A percentile compares a stretch with the other conserved stretches of the same genome.
Evolutionary conservation across 1,140 invertebrate species (phyloP).

Genomic region (Thaumatotibia leucotreta): DNA sequence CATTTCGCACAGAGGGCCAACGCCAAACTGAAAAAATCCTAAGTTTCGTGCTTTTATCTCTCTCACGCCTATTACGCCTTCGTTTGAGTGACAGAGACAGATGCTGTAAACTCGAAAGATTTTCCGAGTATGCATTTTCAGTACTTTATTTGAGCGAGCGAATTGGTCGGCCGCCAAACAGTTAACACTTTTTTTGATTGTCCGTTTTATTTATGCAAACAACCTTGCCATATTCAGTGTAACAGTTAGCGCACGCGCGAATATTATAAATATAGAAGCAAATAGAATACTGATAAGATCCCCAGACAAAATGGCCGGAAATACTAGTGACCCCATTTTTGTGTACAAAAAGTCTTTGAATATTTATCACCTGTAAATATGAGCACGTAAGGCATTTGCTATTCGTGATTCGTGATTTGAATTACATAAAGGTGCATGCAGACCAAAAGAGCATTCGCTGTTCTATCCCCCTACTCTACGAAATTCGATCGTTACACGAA

Average conservation of each 20-base stretch:
- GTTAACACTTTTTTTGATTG: background rate
- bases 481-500: too few relatives aligned
- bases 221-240: constrained; percentile 5
- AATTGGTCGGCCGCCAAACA: background rate
- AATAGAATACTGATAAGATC: constrained; percentile 6
- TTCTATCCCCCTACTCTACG: too few relatives aligned
- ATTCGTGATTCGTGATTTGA: background rate
- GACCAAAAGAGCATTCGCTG: too few relatives aligned
- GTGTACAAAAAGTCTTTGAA: constrained; percentile 2
- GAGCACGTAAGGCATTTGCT: background rate
- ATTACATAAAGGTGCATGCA: too few relatives aligned
- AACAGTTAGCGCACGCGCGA: background rate
- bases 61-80: too few relatives aligned
- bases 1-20: too few relatives aligned
- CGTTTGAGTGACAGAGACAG: too few relatives aligned
- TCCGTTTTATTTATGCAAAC: background rate
- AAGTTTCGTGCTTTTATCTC: too few relatives aligned
- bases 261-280: constrained; percentile 9
- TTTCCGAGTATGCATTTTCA: too few relatives aligned
- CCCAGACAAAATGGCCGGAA: background rate
- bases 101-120: too few relatives aligned
- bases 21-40: too few relatives aligned
- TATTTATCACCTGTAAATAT: constrained; percentile 6
- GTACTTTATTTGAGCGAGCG: background rate
- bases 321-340: background rate